Conservation (phyloP, 1,140 invertebrate species). For the Drosophila saltans region DNA sequence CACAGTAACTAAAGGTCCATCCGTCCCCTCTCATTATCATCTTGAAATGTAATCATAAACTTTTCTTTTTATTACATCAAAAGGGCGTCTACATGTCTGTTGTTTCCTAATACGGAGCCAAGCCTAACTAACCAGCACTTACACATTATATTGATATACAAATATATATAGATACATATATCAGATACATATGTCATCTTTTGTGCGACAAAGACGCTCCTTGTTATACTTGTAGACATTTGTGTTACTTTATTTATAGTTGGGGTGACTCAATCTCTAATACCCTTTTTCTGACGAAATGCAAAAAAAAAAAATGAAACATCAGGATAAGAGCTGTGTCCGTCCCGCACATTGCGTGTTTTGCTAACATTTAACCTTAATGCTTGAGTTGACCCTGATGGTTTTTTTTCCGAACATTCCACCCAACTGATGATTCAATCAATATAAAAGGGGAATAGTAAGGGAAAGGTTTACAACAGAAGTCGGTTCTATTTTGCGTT, state of each 20-base stretch:
- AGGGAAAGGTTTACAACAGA: neutral
- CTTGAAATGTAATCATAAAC: slow-evolving; percentile 37
- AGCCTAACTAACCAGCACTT: neutral
- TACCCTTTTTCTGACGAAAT: slow-evolving; percentile 34
- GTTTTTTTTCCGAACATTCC: slow-evolving; percentile 30
- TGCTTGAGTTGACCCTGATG: slow-evolving; percentile 62
- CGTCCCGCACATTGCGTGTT: slow-evolving; percentile 60
- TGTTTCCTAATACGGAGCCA: slow-evolving; percentile 28
- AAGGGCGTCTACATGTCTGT: slow-evolving; percentile 60
- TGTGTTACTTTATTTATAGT: slow-evolving; percentile 56
- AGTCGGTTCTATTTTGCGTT: neutral
- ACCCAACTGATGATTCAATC: slow-evolving; percentile 1
- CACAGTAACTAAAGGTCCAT: neutral
- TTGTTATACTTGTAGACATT: slow-evolving; percentile 31
- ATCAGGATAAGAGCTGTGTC: neutral
- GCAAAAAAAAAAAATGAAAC: slow-evolving; percentile 34
- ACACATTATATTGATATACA: neutral
- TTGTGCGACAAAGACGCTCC: slow-evolving; percentile 18
- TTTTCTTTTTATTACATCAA: slow-evolving; percentile 6
- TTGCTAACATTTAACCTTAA: slow-evolving; percentile 39
- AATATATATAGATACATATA: neutral
- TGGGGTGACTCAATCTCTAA: slow-evolving; percentile 54
- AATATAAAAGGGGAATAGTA: neutral
- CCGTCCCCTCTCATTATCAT: slow-evolving; percentile 13
- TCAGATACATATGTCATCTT: slow-evolving; percentile 45